Conservation (phyloP, 2,888 invertebrate species). For the Apeira syringaria region DNA sequence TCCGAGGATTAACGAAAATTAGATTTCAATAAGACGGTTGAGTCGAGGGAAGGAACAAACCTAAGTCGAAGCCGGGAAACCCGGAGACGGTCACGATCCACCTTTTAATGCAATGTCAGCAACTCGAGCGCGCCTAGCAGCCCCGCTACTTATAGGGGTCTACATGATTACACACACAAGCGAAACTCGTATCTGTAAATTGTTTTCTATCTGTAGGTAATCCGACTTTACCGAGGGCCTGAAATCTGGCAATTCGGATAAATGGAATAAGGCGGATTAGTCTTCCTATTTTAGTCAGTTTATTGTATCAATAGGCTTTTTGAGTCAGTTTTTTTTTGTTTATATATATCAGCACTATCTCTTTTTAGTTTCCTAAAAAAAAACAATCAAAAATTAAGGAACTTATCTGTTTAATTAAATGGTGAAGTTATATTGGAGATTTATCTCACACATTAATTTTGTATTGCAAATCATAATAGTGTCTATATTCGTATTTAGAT, state of each 20-base stretch:
- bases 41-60: constrained; percentile 65
- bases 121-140: constrained; percentile 29
- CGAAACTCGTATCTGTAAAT: constrained; percentile 22
- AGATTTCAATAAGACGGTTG: constrained; percentile 82
- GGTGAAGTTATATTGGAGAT: too few relatives aligned
- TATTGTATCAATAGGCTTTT: neutral
- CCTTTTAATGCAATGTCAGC: constrained; percentile 71
- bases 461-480: too few relatives aligned
- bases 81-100: constrained; percentile 71
- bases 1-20: constrained; percentile 78
- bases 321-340: neutral
- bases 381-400: too few relatives aligned
- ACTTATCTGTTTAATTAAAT: too few relatives aligned
- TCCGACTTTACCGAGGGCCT: constrained; percentile 15
- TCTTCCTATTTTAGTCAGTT: constrained; percentile 8
- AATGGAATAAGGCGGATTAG: constrained; percentile 15
- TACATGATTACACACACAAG: constrained; percentile 21
- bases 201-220: constrained; percentile 23
- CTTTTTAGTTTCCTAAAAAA: too few relatives aligned
- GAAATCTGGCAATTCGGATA: constrained; percentile 21
- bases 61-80: constrained; percentile 67
- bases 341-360: too few relatives aligned
- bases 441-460: too few relatives aligned
- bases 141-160: constrained; percentile 25
- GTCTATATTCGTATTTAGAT: too few relatives aligned